Percentiles rank a stretch among this genome's conserved stretches.
Evolutionary conservation across 2,888 invertebrate species (phyloP).

Genomic region (Cryptocheilus praepositus): DNA sequence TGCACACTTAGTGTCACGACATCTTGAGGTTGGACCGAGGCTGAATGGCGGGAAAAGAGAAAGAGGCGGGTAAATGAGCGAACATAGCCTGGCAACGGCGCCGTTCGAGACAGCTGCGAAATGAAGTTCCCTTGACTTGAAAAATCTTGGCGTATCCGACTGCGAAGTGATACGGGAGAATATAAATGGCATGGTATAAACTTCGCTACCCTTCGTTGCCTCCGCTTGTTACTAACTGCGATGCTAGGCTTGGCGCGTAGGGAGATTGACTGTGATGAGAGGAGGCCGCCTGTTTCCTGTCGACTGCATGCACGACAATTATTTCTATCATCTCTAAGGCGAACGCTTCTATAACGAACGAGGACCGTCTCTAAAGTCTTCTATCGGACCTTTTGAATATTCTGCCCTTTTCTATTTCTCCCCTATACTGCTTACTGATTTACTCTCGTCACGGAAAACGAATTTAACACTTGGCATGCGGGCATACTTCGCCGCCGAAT

Average conservation of each 20-base stretch:
- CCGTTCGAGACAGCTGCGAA: background rate
- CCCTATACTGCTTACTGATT: no score
- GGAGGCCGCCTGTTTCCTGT: no score
- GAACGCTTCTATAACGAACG: no score
- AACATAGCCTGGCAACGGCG: no score
- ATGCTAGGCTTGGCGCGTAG: no score
- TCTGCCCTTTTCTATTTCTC: no score
- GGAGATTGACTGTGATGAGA: no score
- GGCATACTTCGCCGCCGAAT: no score
- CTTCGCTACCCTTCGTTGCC: background rate
- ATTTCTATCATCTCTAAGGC: no score
- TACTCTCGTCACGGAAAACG: no score
- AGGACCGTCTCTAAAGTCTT: background rate
- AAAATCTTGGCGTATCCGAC: background rate
- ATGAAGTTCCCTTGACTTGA: background rate
- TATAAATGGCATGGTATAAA: background rate
- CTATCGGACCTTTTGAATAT: background rate
- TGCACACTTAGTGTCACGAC: background rate
- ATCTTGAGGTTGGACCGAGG: background rate
- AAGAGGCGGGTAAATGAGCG: slow-evolving; percentile 3
- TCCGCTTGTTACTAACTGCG: background rate
- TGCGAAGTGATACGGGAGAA: slow-evolving; percentile 1
- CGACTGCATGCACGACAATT: no score
- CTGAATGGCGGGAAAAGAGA: background rate
- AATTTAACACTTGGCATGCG: no score